Percentiles rank a stretch among this genome's conserved stretches.
Evolutionary conservation across 92 coral and sea anemone species (phyloP).

Genomic region (Bergia sp.): DNA sequence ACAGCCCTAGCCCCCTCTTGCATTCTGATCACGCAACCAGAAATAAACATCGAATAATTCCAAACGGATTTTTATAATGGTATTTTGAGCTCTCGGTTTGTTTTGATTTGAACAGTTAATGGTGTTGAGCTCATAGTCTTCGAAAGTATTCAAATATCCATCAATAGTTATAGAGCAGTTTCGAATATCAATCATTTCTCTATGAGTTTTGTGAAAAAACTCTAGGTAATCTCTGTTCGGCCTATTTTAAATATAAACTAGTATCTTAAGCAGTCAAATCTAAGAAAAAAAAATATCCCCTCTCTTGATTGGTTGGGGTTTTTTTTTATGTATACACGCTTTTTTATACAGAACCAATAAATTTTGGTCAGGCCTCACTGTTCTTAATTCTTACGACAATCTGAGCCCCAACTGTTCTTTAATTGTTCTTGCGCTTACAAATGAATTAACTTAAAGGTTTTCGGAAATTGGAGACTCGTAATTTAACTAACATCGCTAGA

Average conservation of each 20-base stretch:
- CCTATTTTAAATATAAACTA: neutral
- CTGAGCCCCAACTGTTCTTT: too few species aligned
- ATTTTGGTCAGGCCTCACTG: too few species aligned
- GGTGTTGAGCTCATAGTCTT: neutral
- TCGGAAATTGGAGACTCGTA: too few species aligned
- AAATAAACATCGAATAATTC: neutral
- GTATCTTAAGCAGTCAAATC: neutral
- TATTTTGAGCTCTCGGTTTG: neutral
- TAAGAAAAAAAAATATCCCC: neutral
- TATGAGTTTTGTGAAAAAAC: neutral
- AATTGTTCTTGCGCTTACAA: too few species aligned
- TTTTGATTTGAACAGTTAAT: neutral
- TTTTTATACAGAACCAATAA: too few species aligned
- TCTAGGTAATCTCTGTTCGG: neutral
- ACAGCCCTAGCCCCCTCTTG: too few species aligned
- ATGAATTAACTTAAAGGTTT: too few species aligned
- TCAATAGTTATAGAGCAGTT: neutral
- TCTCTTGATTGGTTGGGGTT: too few species aligned
- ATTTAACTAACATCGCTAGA: too few species aligned
- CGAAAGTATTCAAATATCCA: neutral
- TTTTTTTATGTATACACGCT: too few species aligned
- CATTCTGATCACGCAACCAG: neutral
- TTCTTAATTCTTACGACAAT: too few species aligned
- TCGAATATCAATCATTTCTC: neutral
- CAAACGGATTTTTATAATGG: neutral